A percentile compares a stretch with the other conserved stretches of the same genome.
phyloP scores from a whole-genome alignment of 53 echinoderm and acorn worm species.

The Holothuria scabra region DNA sequence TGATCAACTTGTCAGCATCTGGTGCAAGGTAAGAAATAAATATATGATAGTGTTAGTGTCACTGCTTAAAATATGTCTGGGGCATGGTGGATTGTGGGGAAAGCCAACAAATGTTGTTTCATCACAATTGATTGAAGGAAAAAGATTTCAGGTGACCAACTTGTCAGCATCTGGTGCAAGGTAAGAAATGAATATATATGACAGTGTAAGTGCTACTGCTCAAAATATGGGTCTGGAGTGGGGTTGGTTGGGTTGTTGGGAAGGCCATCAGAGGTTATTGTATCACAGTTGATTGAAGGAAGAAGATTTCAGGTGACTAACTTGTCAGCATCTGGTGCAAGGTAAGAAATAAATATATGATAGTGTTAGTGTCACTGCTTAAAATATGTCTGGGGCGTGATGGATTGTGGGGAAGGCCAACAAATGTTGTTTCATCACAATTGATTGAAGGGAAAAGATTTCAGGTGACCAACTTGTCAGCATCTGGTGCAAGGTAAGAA shows the following conservation, averaged over 20 bases:
- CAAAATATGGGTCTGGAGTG: too few relatives aligned
- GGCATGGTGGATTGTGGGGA: too few relatives aligned
- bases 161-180: slow-evolving; percentile 62
- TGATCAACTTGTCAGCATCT: slow-evolving; percentile 71
- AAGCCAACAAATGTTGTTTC: slow-evolving; percentile 83
- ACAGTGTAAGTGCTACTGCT: too few relatives aligned
- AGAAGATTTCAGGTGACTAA: slow-evolving; percentile 71
- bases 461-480: slow-evolving; percentile 63
- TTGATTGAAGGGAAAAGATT: slow-evolving; percentile 85
- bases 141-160: slow-evolving; percentile 68
- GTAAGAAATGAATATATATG: not conserved
- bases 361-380: too few relatives aligned
- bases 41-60: too few relatives aligned
- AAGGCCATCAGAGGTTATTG: slow-evolving; percentile 87
- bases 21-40: slow-evolving; percentile 7
- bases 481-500: slow-evolving; percentile 54
- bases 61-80: too few relatives aligned
- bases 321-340: slow-evolving; percentile 62
- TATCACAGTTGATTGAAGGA: slow-evolving; percentile 77
- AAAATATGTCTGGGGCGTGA: too few relatives aligned
- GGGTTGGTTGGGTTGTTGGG: too few relatives aligned
- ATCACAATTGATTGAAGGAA: slow-evolving; percentile 78
- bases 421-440: slow-evolving; percentile 75
- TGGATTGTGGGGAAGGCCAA: too few relatives aligned
- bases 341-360: not conserved